Evolutionary conservation across 1,140 invertebrate genomes (phyloP), one percentile per base, ranked within the genome.

Genomic region (Fopius arisanus): DNA sequence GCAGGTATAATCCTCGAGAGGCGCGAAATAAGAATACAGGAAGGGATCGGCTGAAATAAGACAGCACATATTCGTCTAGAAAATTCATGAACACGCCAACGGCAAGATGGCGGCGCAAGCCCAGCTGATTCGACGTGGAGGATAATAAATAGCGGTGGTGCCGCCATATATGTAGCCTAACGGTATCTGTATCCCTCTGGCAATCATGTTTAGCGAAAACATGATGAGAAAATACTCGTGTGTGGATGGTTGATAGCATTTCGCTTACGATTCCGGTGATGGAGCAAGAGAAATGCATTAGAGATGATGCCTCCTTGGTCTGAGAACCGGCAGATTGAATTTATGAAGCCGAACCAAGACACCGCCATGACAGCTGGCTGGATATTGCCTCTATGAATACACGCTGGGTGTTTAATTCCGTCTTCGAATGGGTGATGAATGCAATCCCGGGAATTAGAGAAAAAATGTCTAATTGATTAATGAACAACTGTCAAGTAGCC

Each of bases 261-360:
- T 37, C 16, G 43, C 43, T 1, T 2, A 48, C 54, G 72, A 74
- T 62, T 69, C 67, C 37, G 43, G 16, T 19, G 51, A 59, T 59
- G 59, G 43, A 74, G 73, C 73, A 74, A 74, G 73, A 74, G 73
- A 74, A 74, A 74, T 67, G 73, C 73, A 74, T 74, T 74, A 74
- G 73, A 74, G 54, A 26, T 51, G 43, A 73, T 66, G 67, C 67
- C 10, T 37, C 40, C n/a, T 59, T 29, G 19, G 63, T 43, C 14
- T 54, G 63, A 33, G 26, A 73, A 41, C 71, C 10, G n/a, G 41
- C 40, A 66, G 72, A 74, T 74, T 74, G 67, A 74, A 70, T 74
- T 74, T 70, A 67, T 69, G 33, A 62, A 37, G 48, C 14, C 65
- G 12, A 29, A n/a, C 1, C 9, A 43, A 28, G 29, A 67, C 40